These are phyloP conservation scores for Ctenopoma kingsleyae DNA, from an alignment of 2,797 vertebrate species.

Conservation along the genomic window DNA sequence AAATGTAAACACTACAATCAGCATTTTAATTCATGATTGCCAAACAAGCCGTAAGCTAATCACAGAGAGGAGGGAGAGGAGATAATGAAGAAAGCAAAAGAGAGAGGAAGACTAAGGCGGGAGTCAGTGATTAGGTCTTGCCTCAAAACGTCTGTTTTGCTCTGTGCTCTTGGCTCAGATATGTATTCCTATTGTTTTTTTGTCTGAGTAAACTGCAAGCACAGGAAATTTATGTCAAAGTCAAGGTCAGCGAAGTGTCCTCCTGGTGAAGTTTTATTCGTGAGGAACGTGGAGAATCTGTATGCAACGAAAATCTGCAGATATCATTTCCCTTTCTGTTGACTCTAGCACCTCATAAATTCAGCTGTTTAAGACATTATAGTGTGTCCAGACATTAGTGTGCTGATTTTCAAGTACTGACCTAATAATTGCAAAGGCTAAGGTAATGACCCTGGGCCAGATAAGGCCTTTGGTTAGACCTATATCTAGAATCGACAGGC, in stretches of 20 bases:
- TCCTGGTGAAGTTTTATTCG: constrained; percentile 1
- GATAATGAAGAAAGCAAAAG: constrained; percentile 64
- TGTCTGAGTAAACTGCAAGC: constrained; percentile 13
- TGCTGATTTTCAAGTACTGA: constrained; percentile 35
- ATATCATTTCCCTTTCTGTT: constrained; percentile 26
- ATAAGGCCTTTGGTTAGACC: constrained; percentile 63
- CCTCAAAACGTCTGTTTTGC: constrained; percentile 39
- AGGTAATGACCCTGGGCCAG: constrained; percentile 49
- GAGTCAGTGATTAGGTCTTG: constrained; percentile 61
- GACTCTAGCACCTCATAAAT: constrained; percentile 15
- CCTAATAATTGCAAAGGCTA: constrained; percentile 62
- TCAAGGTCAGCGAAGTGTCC: constrained; percentile 34
- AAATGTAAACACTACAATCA: constrained; percentile 77
- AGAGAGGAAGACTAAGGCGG: constrained; percentile 34
- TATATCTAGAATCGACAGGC: constrained; percentile 56
- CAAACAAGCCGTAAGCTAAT: constrained; percentile 78
- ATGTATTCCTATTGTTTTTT: neutral
- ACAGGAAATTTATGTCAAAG: constrained; percentile 16
- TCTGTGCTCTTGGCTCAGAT: constrained; percentile 26
- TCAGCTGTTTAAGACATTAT: constrained; percentile 22
- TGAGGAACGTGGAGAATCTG: neutral
- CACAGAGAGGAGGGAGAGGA: constrained; percentile 44
- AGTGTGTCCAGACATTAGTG: constrained; percentile 11
- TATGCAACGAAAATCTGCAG: neutral
- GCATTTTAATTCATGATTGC: constrained; percentile 76